phyloP scores from a whole-genome alignment of 1,140 invertebrate species.

The Drusus annulatus region DNA sequence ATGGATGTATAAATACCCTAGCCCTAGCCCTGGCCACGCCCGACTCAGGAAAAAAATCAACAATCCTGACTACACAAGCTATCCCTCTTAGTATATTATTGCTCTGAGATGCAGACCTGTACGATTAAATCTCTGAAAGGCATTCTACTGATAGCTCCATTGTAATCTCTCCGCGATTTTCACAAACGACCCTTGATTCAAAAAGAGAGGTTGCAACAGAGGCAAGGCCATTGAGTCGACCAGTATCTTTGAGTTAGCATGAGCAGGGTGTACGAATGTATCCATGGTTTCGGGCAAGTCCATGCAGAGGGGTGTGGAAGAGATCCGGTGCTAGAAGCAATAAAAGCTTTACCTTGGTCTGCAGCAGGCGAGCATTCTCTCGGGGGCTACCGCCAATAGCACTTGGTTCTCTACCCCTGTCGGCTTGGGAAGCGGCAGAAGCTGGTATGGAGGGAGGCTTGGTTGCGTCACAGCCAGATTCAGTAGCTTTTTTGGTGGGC shows the following conservation, averaged over 20 bases:
- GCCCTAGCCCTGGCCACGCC: too few species aligned
- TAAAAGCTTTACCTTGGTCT: constrained; percentile 16
- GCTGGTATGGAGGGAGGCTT: not conserved
- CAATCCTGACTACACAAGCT: too few species aligned
- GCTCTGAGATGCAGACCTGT: too few species aligned
- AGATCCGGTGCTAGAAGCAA: not conserved
- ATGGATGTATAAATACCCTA: too few species aligned
- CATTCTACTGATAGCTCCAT: too few species aligned
- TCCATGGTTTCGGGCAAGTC: not conserved
- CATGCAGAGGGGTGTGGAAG: not conserved
- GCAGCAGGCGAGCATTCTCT: constrained; percentile 8
- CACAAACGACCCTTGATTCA: too few species aligned
- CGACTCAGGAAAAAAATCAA: too few species aligned
- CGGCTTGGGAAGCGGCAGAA: not conserved
- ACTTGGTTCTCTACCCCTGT: not conserved
- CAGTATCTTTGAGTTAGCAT: not conserved
- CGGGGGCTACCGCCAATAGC: not conserved
- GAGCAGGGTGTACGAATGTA: not conserved
- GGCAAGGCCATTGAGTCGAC: not conserved
- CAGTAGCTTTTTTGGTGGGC: constrained; percentile 18
- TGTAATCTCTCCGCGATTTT: too few species aligned
- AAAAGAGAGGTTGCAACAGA: too few species aligned
- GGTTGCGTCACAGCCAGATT: not conserved
- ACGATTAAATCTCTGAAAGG: too few species aligned
- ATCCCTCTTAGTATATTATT: too few species aligned